phyloP scores from a whole-genome alignment of 1,140 invertebrate genomes.

The Camponotus floridanus region DNA sequence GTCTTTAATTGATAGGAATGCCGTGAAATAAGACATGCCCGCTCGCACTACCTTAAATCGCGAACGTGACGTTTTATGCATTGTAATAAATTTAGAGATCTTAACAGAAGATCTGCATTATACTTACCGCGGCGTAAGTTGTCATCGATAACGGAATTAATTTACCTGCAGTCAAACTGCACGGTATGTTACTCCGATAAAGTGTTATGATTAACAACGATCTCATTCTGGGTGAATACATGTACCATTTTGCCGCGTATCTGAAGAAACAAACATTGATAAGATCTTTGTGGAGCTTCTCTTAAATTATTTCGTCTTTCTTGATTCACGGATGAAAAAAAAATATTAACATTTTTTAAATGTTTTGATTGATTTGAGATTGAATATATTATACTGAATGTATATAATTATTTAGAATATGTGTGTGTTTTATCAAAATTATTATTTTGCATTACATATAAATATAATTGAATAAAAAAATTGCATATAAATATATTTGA shows the following conservation, averaged over 20 bases:
- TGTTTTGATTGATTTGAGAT: background rate
- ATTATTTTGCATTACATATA: background rate
- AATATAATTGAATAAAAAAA: background rate
- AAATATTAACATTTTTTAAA: conserved; percentile 3
- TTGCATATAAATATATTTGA: background rate
- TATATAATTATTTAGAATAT: conserved; percentile 9
- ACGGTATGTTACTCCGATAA: background rate
- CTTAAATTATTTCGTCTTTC: background rate
- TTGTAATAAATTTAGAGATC: background rate
- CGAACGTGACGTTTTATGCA: background rate
- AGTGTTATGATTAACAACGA: conserved; percentile 6
- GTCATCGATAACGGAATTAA: conserved; percentile 27
- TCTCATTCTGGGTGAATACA: conserved; percentile 5
- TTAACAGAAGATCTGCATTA: too few relatives aligned
- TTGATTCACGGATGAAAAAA: background rate
- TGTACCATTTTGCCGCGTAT: conserved; percentile 19
- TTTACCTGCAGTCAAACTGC: conserved; percentile 20
- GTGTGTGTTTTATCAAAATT: conserved; percentile 13
- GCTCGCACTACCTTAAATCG: background rate
- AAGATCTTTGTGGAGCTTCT: background rate
- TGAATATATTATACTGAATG: too few relatives aligned
- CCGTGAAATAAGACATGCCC: conserved; percentile 25
- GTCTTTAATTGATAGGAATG: conserved; percentile 23
- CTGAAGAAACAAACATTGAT: background rate
- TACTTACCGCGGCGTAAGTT: conserved; percentile 8